phyloP scores from a whole-genome alignment of 2,888 invertebrate species.

The Rhyacophila evoluta region DNA sequence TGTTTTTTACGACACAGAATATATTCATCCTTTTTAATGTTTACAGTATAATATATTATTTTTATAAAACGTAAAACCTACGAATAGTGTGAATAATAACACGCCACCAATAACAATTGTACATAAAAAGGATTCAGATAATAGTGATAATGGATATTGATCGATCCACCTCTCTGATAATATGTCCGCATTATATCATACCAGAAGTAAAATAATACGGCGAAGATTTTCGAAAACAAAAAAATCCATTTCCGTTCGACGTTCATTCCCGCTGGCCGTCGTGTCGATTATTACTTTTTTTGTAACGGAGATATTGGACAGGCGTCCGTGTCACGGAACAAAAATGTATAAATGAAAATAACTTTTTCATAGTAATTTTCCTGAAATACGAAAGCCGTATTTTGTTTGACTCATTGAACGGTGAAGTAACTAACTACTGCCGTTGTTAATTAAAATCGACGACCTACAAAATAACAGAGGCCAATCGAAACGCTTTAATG shows the following conservation, averaged over 20 bases:
- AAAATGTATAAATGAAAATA: constrained; percentile 15
- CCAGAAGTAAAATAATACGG: no score
- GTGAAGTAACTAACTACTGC: neutral
- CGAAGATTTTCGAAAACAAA: neutral
- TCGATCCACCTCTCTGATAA: no score
- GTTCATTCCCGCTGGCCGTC: neutral
- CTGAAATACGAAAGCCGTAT: neutral
- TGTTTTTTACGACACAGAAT: no score
- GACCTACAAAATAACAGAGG: neutral
- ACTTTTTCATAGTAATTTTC: neutral
- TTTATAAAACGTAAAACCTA: no score
- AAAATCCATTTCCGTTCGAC: neutral
- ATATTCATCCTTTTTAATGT: no score
- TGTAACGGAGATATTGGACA: neutral
- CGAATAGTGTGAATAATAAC: no score
- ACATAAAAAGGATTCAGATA: no score
- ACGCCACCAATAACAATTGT: no score
- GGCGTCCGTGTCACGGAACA: neutral
- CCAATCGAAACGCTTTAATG: neutral
- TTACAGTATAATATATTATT: no score
- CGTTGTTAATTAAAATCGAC: neutral
- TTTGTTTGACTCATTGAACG: neutral
- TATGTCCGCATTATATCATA: no score
- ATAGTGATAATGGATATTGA: no score
- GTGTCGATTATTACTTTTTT: neutral